phyloP scores from a whole-genome alignment of 64 coral and sea anemone species.

The Montipora foliosa region DNA sequence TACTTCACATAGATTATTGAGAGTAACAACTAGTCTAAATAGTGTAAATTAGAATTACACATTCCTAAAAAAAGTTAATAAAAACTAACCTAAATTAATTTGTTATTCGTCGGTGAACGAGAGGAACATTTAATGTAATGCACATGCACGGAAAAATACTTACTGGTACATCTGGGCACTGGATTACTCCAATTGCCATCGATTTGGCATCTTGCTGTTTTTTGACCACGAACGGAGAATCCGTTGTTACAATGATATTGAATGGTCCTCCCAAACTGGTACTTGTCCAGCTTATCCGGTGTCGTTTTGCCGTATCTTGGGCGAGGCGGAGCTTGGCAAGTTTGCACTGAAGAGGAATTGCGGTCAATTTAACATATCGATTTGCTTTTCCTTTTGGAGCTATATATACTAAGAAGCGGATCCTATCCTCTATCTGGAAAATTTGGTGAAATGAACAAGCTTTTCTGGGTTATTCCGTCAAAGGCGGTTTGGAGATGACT shows the following conservation, averaged over 20 bases:
- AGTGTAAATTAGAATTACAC: too few species aligned
- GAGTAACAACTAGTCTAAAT: too few species aligned
- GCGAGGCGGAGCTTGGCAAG: slow-evolving; percentile 54
- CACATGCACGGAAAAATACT: background rate
- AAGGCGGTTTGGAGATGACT: too few species aligned
- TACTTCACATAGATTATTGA: too few species aligned
- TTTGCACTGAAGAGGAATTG: slow-evolving; percentile 58
- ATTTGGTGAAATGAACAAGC: too few species aligned
- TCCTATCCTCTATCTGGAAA: too few species aligned
- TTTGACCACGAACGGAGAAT: slow-evolving; percentile 71
- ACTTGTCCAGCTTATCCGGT: slow-evolving; percentile 42
- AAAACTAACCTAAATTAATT: too few species aligned
- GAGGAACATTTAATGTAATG: background rate
- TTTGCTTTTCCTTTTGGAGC: too few species aligned
- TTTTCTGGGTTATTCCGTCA: too few species aligned
- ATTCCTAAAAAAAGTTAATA: too few species aligned
- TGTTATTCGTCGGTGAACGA: too few species aligned
- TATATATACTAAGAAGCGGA: too few species aligned
- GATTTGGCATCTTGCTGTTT: slow-evolving; percentile 63
- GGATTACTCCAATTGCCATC: slow-evolving; percentile 70
- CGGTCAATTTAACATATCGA: background rate
- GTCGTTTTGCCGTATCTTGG: slow-evolving; percentile 51
- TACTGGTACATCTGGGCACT: slow-evolving; percentile 63
- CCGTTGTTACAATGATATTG: slow-evolving; percentile 54
- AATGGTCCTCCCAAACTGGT: slow-evolving; percentile 66